These are phyloP conservation scores for Centropus bengalensis DNA, from an alignment of 2,113 vertebrate genomes.

Conservation along the genomic window DNA sequence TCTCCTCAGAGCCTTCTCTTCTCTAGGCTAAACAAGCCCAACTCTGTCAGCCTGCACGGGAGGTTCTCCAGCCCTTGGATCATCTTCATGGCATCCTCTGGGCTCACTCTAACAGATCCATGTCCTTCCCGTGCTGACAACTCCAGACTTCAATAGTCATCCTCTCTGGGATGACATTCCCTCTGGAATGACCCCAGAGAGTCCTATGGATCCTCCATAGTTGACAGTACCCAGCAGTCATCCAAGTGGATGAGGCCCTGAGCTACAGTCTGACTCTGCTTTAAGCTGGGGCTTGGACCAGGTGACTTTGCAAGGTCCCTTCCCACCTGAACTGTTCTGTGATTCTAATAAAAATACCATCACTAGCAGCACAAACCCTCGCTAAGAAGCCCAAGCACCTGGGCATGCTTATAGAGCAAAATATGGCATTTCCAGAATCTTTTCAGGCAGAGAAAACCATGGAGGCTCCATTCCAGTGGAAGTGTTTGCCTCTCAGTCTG, in stretches of 20 bases:
- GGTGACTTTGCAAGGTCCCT: not conserved
- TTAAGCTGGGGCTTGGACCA: not conserved
- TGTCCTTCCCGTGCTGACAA: no score
- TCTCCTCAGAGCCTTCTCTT: no score
- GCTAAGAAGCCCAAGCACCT: not conserved
- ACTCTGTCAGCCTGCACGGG: no score
- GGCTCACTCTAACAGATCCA: no score
- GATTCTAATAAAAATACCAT: not conserved
- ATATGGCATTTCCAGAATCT: not conserved
- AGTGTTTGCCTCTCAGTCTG: not conserved
- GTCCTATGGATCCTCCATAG: not conserved
- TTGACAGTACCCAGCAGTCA: not conserved
- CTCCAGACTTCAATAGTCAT: no score
- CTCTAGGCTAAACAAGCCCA: no score
- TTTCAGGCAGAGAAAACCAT: not conserved
- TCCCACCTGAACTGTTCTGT: not conserved
- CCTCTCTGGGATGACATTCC: no score
- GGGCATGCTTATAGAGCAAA: not conserved
- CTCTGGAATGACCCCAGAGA: not conserved
- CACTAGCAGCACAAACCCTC: not conserved
- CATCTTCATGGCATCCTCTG: no score
- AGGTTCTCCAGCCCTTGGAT: no score
- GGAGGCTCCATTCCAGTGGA: not conserved
- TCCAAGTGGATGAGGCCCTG: not conserved
- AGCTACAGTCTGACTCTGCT: not conserved